Evolutionary conservation across 2,113 vertebrate species (phyloP), one percentile per base, ranked within the genome.

Genomic region (Synchiropus splendidus): DNA sequence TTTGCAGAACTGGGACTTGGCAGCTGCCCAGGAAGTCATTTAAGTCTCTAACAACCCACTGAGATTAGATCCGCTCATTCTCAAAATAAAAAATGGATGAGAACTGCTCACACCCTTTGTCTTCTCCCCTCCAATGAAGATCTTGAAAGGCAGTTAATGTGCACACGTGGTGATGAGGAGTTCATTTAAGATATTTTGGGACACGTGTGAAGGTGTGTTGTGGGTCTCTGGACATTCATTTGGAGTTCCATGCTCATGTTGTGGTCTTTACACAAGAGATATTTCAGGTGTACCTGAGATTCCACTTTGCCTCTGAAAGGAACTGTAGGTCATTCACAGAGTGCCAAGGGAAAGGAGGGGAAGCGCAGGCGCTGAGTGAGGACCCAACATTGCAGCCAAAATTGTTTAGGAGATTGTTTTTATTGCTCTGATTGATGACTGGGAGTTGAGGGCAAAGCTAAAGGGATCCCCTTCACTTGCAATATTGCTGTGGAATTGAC

Each of bases 281-380:
- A 5, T 27, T 27, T 27, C 21, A 27, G 21, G 21, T 27, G 21
- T 27, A 27, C 21, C 21, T 27, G 4, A 27, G 21, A 27, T 27
- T 27, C 21, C 21, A 27, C 21, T 27, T 27, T 27, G 21, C 21
- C 21, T 27, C 21, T 27, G 21, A 27, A 27, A 27, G 21, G 21
- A 69, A 86, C 74, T 73, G 77, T 68, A 67, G 67, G 61, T 82
- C 77, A 80, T 85, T 86, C 76, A 84, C 54, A 31, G 39, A n/a
- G 48, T 82, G 81, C 83, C 81, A 86, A 74, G 36, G 46, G 49
- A 57, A 64, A 63, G 52, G 55, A 34, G 47, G 43, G 31, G 59
- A 27, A 27, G 21, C 21, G 4, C 21, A 4, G 21, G 4, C 21
- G 4, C 8, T 27, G 4, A 27, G n/a, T n/a, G n/a, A n/a, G n/a